Conservation (phyloP, 1,140 invertebrate genomes). For the Anadara kagoshimensis region DNA sequence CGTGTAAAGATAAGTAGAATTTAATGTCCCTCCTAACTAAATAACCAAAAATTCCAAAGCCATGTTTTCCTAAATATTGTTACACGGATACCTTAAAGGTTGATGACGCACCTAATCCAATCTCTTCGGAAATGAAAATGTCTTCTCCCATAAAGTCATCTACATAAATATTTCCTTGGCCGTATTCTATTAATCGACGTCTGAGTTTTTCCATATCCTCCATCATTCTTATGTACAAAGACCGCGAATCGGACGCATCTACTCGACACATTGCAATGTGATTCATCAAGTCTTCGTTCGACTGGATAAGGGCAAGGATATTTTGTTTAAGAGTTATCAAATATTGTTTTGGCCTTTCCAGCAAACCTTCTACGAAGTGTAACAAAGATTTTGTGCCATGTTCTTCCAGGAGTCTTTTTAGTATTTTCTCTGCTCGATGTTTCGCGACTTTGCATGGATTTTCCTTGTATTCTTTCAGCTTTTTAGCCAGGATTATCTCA, state of each 20-base stretch:
- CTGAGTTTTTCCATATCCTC: constrained; percentile 26
- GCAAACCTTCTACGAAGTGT: constrained; percentile 30
- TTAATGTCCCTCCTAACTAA: no score
- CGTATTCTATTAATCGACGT: constrained; percentile 27
- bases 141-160: constrained; percentile 33
- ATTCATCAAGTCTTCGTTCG: constrained; percentile 51
- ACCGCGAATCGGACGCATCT: constrained; percentile 7
- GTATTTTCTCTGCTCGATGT: constrained; percentile 23
- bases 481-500: neutral
- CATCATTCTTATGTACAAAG: constrained; percentile 38
- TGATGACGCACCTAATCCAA: neutral
- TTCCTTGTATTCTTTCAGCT: constrained; percentile 5
- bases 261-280: constrained; percentile 45
- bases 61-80: no score
- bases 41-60: no score
- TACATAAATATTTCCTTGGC: constrained; percentile 35
- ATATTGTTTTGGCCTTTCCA: constrained; percentile 36
- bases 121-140: neutral
- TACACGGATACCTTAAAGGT: constrained; percentile 19
- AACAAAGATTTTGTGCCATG: constrained; percentile 13
- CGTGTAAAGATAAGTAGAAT: no score
- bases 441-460: constrained; percentile 19
- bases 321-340: constrained; percentile 29
- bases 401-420: constrained; percentile 11
- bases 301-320: constrained; percentile 53